phyloP scores from a whole-genome alignment of 2,797 vertebrate species.

The Decapterus maruadsi region DNA sequence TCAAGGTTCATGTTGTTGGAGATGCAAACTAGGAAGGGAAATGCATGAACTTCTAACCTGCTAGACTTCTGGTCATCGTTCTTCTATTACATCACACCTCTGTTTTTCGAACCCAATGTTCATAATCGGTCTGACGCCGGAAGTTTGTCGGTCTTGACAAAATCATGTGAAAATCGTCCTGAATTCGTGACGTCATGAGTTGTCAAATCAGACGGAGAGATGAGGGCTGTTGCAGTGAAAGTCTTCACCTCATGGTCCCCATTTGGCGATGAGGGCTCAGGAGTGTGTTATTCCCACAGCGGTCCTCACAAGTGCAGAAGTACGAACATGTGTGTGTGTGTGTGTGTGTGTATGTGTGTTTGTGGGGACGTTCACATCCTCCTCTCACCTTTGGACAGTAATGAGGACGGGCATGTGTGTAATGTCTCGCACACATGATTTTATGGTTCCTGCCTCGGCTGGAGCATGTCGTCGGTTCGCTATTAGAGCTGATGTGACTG shows the following conservation, averaged over 20 bases:
- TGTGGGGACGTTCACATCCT: conserved; percentile 23
- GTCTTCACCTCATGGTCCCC: not conserved
- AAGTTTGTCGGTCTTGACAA: too few relatives aligned
- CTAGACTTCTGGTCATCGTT: too few relatives aligned
- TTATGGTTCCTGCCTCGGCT: conserved; percentile 38
- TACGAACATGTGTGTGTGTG: not conserved
- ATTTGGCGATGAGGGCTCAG: not conserved
- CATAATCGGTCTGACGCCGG: too few relatives aligned
- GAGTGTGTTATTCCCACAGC: not conserved
- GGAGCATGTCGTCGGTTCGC: conserved; percentile 51
- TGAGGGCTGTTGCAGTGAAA: not conserved
- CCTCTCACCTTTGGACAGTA: conserved; percentile 61
- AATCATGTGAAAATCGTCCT: too few relatives aligned
- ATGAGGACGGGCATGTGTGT: conserved; percentile 57
- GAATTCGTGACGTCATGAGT: too few relatives aligned
- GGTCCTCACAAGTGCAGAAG: not conserved
- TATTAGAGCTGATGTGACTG: conserved; percentile 64
- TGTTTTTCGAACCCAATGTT: too few relatives aligned
- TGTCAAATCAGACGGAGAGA: too few relatives aligned
- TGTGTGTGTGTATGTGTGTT: too few relatives aligned
- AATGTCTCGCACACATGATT: conserved; percentile 57
- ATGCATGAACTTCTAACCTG: too few relatives aligned
- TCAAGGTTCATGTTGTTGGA: too few relatives aligned
- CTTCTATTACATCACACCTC: too few relatives aligned
- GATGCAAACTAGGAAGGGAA: too few relatives aligned